Conservation (phyloP, 2,797 vertebrate genomes). For the Halcyon leucocephala region DNA sequence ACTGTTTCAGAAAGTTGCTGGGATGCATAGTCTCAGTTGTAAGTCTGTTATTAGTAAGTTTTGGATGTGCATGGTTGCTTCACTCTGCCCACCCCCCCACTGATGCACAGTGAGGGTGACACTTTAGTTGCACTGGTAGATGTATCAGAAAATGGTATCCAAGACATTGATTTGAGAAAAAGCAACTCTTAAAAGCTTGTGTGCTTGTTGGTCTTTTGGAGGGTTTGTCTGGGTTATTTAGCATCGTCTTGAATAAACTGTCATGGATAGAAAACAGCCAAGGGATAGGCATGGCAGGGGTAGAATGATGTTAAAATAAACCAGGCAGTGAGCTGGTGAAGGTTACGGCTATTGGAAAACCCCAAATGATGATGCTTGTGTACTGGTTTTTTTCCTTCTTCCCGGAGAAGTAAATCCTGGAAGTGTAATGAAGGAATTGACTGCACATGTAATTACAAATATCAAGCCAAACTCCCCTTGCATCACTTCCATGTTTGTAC, state of each 20-base stretch:
- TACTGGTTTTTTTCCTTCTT: background rate
- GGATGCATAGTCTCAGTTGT: background rate
- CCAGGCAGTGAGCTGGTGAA: background rate
- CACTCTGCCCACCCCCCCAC: too few relatives aligned
- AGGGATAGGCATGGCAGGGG: background rate
- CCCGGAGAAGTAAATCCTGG: background rate
- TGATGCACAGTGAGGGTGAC: background rate
- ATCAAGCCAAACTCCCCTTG: background rate
- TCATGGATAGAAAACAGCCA: background rate
- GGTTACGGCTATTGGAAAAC: background rate
- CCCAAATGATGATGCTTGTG: background rate
- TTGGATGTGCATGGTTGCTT: background rate
- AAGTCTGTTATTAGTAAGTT: background rate
- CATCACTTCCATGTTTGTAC: background rate
- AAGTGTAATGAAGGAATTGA: background rate
- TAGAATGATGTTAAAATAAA: background rate
- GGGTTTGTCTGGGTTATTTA: background rate
- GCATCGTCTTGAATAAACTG: background rate
- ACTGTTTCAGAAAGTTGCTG: background rate
- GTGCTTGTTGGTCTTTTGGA: background rate
- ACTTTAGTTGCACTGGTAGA: background rate
- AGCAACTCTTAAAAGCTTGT: background rate
- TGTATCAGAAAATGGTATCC: background rate
- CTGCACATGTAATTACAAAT: background rate
- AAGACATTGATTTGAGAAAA: background rate